These are phyloP conservation scores for Ibidorhyncha struthersii DNA, from an alignment of 2,113 vertebrate genomes.

Conservation along the genomic window DNA sequence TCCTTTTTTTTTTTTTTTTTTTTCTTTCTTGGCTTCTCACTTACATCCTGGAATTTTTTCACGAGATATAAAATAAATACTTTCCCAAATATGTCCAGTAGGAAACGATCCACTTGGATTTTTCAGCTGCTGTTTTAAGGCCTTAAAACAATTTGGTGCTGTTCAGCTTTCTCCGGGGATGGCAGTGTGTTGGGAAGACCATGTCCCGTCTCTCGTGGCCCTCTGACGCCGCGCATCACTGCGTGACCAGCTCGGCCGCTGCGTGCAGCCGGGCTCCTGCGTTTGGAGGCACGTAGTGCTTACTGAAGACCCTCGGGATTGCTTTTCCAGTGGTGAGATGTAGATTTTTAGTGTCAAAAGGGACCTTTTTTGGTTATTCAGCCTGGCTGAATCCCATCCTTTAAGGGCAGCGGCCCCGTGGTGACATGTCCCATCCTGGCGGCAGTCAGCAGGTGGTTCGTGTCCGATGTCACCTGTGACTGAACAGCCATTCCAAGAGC, in stretches of 20 bases:
- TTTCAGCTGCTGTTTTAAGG: conserved; percentile 11
- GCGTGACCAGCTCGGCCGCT: not conserved
- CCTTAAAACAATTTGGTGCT: not conserved
- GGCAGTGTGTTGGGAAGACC: not conserved
- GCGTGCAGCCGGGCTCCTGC: too few species aligned
- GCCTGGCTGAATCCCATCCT: not conserved
- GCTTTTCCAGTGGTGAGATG: not conserved
- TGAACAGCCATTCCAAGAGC: not conserved
- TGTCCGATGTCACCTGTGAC: not conserved
- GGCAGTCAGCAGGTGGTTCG: not conserved
- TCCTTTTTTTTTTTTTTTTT: not conserved
- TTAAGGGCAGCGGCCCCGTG: too few species aligned
- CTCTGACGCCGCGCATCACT: not conserved
- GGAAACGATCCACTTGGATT: conserved; percentile 29
- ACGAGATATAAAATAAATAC: conserved; percentile 53
- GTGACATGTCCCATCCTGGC: fast-evolving
- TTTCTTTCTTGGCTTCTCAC: not conserved
- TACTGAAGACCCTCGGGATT: not conserved
- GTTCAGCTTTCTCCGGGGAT: not conserved
- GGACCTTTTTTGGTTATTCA: not conserved
- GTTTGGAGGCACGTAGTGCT: fast-evolving
- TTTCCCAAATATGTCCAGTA: not conserved
- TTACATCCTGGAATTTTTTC: not conserved
- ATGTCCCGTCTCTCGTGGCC: not conserved
- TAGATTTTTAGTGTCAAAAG: not conserved